phyloP scores from a whole-genome alignment of 2,113 vertebrate genomes.

The Ornithorhynchus anatinus region DNA sequence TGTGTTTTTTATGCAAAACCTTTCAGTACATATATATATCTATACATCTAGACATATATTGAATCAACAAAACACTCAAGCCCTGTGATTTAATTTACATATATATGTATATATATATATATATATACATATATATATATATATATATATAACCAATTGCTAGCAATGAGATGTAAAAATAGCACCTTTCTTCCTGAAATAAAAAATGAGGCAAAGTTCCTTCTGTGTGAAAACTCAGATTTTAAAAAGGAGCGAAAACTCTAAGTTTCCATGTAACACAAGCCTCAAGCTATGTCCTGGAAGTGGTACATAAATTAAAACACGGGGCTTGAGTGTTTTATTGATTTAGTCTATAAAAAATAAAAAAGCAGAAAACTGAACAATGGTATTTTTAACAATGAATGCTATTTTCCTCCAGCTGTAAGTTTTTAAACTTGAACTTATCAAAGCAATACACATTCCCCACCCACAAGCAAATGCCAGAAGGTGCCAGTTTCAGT shows the following conservation, averaged over 20 bases:
- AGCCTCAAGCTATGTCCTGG: background rate
- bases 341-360: slow-evolving; percentile 25
- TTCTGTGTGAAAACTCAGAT: slow-evolving; percentile 15
- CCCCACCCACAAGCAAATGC: slow-evolving; percentile 63
- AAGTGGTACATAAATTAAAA: slow-evolving; percentile 11
- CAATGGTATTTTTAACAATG: slow-evolving; percentile 60
- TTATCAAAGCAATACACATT: slow-evolving; percentile 65
- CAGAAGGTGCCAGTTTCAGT: slow-evolving; percentile 46
- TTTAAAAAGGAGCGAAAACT: background rate
- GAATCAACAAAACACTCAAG: too few relatives aligned
- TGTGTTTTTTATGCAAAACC: background rate
- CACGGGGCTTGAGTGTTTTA: slow-evolving; percentile 18
- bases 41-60: too few relatives aligned
- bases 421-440: slow-evolving; percentile 46
- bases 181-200: background rate
- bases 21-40: too few relatives aligned
- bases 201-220: background rate
- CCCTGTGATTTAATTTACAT: too few relatives aligned
- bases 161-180: background rate
- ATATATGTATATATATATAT: too few relatives aligned
- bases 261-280: background rate
- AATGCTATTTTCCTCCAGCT: slow-evolving; percentile 54
- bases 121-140: too few relatives aligned
- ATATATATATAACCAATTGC: background rate
- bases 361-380: slow-evolving; percentile 33